These are phyloP conservation scores for Prionace glauca DNA, from an alignment of 2,797 vertebrate genomes.

Conservation along the genomic window DNA sequence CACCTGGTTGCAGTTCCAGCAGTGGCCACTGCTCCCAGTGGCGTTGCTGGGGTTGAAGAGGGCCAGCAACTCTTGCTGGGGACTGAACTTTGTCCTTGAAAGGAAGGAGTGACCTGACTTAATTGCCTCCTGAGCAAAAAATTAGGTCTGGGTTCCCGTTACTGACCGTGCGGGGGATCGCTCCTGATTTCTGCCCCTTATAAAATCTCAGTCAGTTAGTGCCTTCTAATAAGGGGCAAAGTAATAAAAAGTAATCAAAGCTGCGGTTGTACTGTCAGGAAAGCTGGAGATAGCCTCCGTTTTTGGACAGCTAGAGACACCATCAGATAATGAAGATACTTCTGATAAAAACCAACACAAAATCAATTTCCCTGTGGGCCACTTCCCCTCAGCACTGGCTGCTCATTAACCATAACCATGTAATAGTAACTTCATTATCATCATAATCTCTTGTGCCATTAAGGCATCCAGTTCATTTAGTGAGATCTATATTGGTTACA, in stretches of 20 bases:
- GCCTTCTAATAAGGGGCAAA: not conserved
- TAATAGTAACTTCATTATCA: slow-evolving; percentile 50
- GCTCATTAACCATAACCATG: slow-evolving; percentile 48
- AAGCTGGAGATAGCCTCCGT: not conserved
- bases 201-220: not conserved
- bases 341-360: slow-evolving; percentile 21
- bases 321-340: not conserved
- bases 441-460: slow-evolving; percentile 55
- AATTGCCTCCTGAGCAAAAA: too few relatives aligned
- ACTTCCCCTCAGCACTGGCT: not conserved
- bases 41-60: too few relatives aligned
- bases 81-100: too few relatives aligned
- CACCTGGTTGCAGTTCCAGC: too few relatives aligned
- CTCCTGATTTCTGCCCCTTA: too few relatives aligned
- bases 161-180: too few relatives aligned
- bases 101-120: too few relatives aligned
- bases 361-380: slow-evolving; percentile 33
- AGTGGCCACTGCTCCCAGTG: too few relatives aligned
- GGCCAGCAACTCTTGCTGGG: too few relatives aligned
- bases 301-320: not conserved
- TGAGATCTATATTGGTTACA: slow-evolving; percentile 60
- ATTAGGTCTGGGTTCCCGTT: too few relatives aligned
- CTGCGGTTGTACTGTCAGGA: not conserved
- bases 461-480: slow-evolving; percentile 65
- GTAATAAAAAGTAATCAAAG: not conserved